phyloP scores from a whole-genome alignment of 2,113 vertebrate species.

The Neogobius melanostomus region DNA sequence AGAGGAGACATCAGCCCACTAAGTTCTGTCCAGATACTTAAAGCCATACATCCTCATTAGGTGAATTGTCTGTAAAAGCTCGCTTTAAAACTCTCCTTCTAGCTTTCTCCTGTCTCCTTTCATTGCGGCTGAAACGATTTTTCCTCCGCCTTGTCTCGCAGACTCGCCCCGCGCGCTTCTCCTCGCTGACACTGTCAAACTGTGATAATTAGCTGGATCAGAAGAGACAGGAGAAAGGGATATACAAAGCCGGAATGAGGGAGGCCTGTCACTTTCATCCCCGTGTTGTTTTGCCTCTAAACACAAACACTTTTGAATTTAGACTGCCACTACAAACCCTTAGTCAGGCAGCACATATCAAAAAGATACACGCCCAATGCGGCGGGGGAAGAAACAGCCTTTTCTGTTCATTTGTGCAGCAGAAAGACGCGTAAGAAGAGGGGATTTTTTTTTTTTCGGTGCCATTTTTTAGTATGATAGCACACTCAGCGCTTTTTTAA shows the following conservation, averaged over 20 bases:
- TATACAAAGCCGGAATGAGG: conserved; percentile 39
- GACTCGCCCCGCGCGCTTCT: conserved; percentile 21
- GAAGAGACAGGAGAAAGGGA: conserved; percentile 33
- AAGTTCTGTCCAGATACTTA: conserved; percentile 1
- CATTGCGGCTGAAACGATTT: conserved; percentile 24
- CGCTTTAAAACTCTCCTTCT: conserved; percentile 20
- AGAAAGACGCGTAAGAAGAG: neutral
- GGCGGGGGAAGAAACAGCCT: neutral
- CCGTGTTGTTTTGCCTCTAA: conserved; percentile 12
- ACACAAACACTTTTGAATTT: conserved; percentile 9
- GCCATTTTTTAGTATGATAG: no score
- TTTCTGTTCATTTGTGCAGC: neutral
- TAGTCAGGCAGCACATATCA: neutral
- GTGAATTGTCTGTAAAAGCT: conserved; percentile 27
- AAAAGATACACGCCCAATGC: conserved; percentile 4
- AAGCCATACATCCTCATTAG: conserved; percentile 27
- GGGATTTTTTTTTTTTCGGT: no score
- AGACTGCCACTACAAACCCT: neutral
- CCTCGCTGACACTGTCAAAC: conserved; percentile 52
- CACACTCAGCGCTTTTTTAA: no score
- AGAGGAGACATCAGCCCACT: conserved; percentile 1
- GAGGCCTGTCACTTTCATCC: conserved; percentile 51
- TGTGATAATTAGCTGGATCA: conserved; percentile 59
- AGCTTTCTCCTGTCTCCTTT: conserved; percentile 19
- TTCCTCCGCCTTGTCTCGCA: conserved; percentile 18